Evolutionary conservation across 2,888 invertebrate species (phyloP).

Genomic region (Tricholauxania praeusta): DNA sequence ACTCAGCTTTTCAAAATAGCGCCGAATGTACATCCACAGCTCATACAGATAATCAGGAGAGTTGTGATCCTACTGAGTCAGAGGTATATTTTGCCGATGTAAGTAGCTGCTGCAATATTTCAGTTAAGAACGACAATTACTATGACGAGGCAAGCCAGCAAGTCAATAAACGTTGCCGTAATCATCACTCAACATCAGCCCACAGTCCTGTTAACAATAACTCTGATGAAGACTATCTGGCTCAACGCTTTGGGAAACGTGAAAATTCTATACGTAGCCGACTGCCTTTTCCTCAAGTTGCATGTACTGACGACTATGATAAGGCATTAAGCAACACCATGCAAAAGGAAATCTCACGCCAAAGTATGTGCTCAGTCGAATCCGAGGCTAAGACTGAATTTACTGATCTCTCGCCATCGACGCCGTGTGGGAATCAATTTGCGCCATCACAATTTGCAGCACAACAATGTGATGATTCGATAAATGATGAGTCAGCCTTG

Average conservation of each 20-base stretch:
- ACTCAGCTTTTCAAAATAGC: constrained; percentile 81
- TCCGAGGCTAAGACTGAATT: constrained; percentile 68
- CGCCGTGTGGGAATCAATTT: constrained; percentile 61
- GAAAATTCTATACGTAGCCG: constrained; percentile 74
- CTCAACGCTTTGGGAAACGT: constrained; percentile 71
- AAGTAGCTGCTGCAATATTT: constrained; percentile 85
- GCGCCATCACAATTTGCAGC: constrained; percentile 44
- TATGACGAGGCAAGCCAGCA: constrained; percentile 63
- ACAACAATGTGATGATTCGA: neutral
- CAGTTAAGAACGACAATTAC: constrained; percentile 71
- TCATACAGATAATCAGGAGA: constrained; percentile 46
- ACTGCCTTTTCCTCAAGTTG: constrained; percentile 70
- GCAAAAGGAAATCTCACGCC: constrained; percentile 64
- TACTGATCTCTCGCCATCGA: constrained; percentile 67
- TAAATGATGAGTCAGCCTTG: neutral
- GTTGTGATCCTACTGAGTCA: constrained; percentile 77
- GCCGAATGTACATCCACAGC: constrained; percentile 63
- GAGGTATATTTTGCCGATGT: constrained; percentile 90
- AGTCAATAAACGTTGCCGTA: constrained; percentile 44
- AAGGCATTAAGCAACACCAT: constrained; percentile 49
- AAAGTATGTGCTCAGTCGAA: constrained; percentile 67
- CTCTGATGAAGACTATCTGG: constrained; percentile 72
- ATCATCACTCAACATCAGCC: constrained; percentile 43
- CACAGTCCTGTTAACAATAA: constrained; percentile 48
- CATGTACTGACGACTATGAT: constrained; percentile 64